Evolutionary conservation across 35 echinoderm and acorn worm species (phyloP), one percentile per base, ranked within the genome.

Genomic region (Chiridota heheva): DNA sequence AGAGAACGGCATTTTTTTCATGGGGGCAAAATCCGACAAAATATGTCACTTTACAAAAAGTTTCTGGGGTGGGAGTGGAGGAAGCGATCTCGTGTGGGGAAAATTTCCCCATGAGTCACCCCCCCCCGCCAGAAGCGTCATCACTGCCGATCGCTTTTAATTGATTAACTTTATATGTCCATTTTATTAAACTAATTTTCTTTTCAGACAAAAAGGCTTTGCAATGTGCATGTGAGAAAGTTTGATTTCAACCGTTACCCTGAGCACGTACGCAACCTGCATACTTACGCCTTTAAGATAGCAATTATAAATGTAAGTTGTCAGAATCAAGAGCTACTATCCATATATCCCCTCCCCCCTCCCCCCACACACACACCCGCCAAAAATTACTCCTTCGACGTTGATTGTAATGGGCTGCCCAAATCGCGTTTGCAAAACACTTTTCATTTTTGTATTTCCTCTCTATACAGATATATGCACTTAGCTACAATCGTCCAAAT

Each of bases 261-360:
- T 4, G 25, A 4, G 1, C 66, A 88, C 38, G 42, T 88, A 2
- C 66, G 44, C 31, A 81, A 71, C 42, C 76, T 81, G 3, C 74
- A 70, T 20, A 88, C 44, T 22, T 81, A 82, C 61, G 76, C 86
- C 1, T 88, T 80, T 62, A 88, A 81, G 34, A 44, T 67, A 26
- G 35, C 61, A 5, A 88, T 88, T 7, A 58, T 81, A 43, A 40
- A 70, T 25, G 86, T 88, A 81, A 60, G 86, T 86, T 24, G 16
- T 41, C 43, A n/a, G n/a, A n/a, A n/a, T n/a, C n/a, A n/a, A n/a
- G n/a, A n/a, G n/a, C n/a, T n/a, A n/a, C n/a, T n/a, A n/a, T n/a
- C n/a, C n/a, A n/a, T n/a, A n/a, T n/a, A n/a, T n/a, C n/a, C n/a
- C n/a, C n/a, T n/a, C n/a, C n/a, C n/a, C n/a, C n/a, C n/a, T n/a